Evolutionary conservation across 2,888 invertebrate genomes (phyloP), one percentile per base, ranked within the genome.

Genomic region (Scaptomyza parva): DNA sequence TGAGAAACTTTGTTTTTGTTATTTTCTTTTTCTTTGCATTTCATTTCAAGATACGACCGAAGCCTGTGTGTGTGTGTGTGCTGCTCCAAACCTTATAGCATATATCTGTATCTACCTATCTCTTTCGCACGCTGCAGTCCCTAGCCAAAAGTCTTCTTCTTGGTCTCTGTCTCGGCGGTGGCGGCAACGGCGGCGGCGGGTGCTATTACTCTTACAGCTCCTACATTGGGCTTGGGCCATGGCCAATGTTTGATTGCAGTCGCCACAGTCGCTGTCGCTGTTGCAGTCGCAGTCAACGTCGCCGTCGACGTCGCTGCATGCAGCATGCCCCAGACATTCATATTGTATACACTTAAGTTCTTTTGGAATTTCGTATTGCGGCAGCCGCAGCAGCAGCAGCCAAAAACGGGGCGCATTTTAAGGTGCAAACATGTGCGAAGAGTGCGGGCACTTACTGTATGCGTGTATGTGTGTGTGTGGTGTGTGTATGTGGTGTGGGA

Each of bases 1-100:
- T 90, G 90, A 90, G 90, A 90, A 90, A 90, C 89, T 90, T 90
- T 89, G 90, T 90, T 90, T 89, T 89, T 89, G 85, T 90, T 90
- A 84, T 89, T 85, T 88, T 88, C 78, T 86, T 88, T 37, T 89
- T 88, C 85, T 88, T 90, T 90, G 89, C 78, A 84, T 88, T 89
- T 90, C 82, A 84, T 88, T 88, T 81, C 76, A 71, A 84, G 83
- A 84, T 84, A 86, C 88, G n/a, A n/a, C n/a, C n/a, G 78, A 83
- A 78, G 78, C 80, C 82, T 84, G 78, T 84, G 22, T 22, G 22
- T 22, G 22, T 5, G 5, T 22, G 22, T 22, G 22, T 22, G 22
- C 59, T 63, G 71, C 76, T 66, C 64, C 73, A 79, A 76, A 76
- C 80, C 79, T 71, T 59, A 67, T 67, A 69, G 20, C 71, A 44